A percentile compares a stretch with the other conserved stretches of the same genome.
Evolutionary conservation across 2,888 invertebrate species (phyloP).

Genomic region (Cyaniris semiargus): DNA sequence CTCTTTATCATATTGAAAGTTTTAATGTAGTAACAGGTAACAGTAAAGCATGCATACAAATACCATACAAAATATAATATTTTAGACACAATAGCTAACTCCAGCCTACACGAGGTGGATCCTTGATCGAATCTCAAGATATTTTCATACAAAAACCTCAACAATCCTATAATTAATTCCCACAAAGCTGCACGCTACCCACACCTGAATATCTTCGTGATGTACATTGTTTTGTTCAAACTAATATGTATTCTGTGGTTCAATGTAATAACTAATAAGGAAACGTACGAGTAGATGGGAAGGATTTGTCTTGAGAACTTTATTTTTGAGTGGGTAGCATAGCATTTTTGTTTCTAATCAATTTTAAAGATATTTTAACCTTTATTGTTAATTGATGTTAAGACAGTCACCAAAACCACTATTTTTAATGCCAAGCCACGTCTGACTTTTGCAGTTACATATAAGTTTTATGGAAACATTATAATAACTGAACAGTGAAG

Average conservation of each 20-base stretch:
- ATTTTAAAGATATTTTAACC: too few relatives aligned
- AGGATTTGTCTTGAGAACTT: neutral
- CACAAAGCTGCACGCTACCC: slow-evolving; percentile 6
- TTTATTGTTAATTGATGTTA: too few relatives aligned
- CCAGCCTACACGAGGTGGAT: slow-evolving; percentile 19
- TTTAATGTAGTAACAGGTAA: too few relatives aligned
- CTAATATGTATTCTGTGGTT: too few relatives aligned
- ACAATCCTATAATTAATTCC: slow-evolving; percentile 24
- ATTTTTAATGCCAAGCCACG: too few relatives aligned
- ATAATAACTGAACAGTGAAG: too few relatives aligned
- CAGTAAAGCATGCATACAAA: neutral
- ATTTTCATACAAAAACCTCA: slow-evolving; percentile 27
- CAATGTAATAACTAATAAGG: neutral
- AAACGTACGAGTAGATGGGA: neutral
- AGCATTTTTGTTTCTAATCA: too few relatives aligned
- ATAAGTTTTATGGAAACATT: too few relatives aligned
- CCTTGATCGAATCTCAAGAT: slow-evolving; percentile 24
- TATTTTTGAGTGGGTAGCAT: neutral
- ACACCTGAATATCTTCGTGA: neutral
- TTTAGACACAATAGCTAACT: slow-evolving; percentile 7
- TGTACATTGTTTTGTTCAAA: neutral
- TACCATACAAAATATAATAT: neutral
- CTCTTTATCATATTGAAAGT: too few relatives aligned
- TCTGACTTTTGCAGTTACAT: too few relatives aligned
- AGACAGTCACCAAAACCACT: too few relatives aligned